phyloP scores from a whole-genome alignment of 1,140 invertebrate genomes.

The Scaptodrosophila lebanonensis region DNA sequence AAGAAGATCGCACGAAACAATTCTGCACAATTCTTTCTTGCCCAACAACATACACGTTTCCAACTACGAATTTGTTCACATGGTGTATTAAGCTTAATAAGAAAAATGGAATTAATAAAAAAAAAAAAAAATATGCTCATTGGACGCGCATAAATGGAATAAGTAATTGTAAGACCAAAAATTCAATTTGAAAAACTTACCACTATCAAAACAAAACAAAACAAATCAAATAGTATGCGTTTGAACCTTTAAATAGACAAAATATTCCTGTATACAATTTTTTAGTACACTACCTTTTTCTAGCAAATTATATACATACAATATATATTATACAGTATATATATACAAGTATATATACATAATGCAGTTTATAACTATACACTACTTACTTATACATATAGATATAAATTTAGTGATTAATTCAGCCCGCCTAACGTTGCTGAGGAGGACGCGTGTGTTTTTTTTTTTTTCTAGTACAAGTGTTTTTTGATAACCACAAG shows the following conservation, averaged over 20 bases:
- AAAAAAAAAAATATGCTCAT: constrained; percentile 18
- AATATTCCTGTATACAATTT: constrained; percentile 42
- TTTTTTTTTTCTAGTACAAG: constrained; percentile 32
- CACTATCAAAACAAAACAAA: background rate
- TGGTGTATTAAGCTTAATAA: constrained; percentile 54
- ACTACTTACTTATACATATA: no score
- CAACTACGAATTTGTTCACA: constrained; percentile 55
- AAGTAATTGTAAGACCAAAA: background rate
- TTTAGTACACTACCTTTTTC: constrained; percentile 32
- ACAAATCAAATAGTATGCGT: constrained; percentile 1
- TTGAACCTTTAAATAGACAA: constrained; percentile 30
- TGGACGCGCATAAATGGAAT: constrained; percentile 9
- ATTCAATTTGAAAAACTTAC: no score
- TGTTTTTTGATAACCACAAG: constrained; percentile 19
- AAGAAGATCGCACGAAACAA: constrained; percentile 9
- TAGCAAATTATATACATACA: constrained; percentile 42
- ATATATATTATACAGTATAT: constrained; percentile 39
- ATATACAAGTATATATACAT: constrained; percentile 31
- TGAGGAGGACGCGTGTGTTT: constrained; percentile 42
- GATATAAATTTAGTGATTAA: constrained; percentile 63
- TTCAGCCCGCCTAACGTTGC: constrained; percentile 66
- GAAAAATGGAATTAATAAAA: constrained; percentile 4
- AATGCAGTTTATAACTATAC: constrained; percentile 1
- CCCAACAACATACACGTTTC: constrained; percentile 29
- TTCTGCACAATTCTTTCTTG: constrained; percentile 2